These are phyloP conservation scores for Lepidothrix coronata DNA, from an alignment of 2,113 vertebrate species.

Conservation along the genomic window DNA sequence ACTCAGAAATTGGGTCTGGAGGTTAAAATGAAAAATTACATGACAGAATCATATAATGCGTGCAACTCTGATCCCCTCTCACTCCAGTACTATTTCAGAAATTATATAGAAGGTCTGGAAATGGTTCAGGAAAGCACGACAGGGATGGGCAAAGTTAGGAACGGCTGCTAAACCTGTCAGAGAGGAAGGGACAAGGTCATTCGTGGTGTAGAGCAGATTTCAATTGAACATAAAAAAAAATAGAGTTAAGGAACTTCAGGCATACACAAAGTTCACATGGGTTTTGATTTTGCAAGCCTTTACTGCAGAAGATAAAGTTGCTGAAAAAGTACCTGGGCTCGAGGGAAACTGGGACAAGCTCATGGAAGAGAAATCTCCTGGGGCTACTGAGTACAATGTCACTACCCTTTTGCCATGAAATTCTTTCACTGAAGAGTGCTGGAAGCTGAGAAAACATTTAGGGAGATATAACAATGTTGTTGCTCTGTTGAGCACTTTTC, in stretches of 20 bases:
- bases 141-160: background rate
- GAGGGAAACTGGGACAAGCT: background rate
- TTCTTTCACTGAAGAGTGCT: background rate
- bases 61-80: background rate
- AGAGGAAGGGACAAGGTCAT: background rate
- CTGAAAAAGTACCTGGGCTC: background rate
- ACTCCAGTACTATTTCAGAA: background rate
- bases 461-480: background rate
- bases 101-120: background rate
- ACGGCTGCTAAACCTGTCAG: background rate
- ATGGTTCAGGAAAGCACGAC: background rate
- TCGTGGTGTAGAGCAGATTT: background rate
- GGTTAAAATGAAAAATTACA: background rate
- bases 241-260: background rate
- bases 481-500: background rate
- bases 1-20: background rate
- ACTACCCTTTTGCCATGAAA: background rate
- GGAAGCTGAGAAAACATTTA: background rate
- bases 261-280: background rate
- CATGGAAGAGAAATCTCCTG: background rate
- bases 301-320: background rate
- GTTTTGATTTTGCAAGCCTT: background rate
- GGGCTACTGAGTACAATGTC: background rate
- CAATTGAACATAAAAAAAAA: background rate
- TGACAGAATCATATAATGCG: background rate